Evolutionary conservation across 2,888 invertebrate genomes (phyloP), one percentile per base, ranked within the genome.

Genomic region (Eucera pruinosa): DNA sequence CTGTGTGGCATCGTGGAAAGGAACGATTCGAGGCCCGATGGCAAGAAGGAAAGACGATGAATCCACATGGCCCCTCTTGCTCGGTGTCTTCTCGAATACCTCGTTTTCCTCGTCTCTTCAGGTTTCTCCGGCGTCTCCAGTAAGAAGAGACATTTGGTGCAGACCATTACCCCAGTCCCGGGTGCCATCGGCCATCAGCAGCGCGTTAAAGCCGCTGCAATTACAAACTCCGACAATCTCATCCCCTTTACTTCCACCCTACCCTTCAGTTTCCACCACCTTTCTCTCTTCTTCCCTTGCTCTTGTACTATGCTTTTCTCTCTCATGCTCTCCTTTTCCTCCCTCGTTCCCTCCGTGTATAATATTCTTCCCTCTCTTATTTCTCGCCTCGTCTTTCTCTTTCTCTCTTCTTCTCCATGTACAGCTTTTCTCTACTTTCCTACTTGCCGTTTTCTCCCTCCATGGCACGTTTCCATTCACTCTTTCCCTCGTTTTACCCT

Each of bases 121-220:
- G 62, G 52, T 75, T 68, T 77, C 70, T 27, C 65, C 47, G 60
- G n/a, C 41, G 55, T 75, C 71, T 78, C 84, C 39, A 73, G 79
- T 82, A 85, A 82, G 86, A 85, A 88, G 87, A 88, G 88, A 87
- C 88, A 89, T 89, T 90, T 83, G 86, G 87, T 86, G 87, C 87
- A 87, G 88, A 86, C 89, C 90, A 90, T 90, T 90, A 90, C 87
- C 88, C 83, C 84, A 83, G 87, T 86, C 87, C 83, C 83, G 86
- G 81, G 84, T 87, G 86, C 89, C 89, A 90, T 90, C 88, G 90
- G 89, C 88, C 89, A 90, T 90, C 90, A 89, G 83, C 87, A 87
- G 86, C 89, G 89, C 90, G 90, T 90, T 90, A 88, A 90, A 90
- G 88, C 89, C 86, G 84, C 86, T 86, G 90, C 90, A 91, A 90